Conservation (phyloP, 2,797 vertebrate genomes). For the Typhlichthys eigenmanni region DNA sequence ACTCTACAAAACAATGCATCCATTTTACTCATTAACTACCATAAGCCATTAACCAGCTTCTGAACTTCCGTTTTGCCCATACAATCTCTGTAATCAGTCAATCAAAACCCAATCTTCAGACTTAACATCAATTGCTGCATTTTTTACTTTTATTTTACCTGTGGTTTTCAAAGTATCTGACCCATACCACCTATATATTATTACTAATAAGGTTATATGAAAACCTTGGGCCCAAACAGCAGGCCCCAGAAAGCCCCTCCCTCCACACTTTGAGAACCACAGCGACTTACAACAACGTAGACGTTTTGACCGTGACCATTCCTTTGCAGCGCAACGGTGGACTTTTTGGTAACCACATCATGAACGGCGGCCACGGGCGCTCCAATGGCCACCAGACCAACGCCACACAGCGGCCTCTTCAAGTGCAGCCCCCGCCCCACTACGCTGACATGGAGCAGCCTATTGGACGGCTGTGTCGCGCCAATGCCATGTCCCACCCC, state of each 20-base stretch:
- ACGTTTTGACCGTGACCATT: constrained; percentile 68
- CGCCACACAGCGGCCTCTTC: constrained; percentile 94
- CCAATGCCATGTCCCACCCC: constrained; percentile 76
- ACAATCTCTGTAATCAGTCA: constrained; percentile 42
- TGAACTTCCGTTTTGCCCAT: constrained; percentile 70
- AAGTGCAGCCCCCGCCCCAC: constrained; percentile 87
- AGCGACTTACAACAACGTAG: no score
- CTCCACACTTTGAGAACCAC: background rate
- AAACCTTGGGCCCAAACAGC: constrained; percentile 2
- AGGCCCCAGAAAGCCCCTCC: background rate
- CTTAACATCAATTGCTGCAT: constrained; percentile 63
- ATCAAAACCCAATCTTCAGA: constrained; percentile 43
- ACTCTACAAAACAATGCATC: constrained; percentile 43
- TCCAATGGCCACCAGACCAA: constrained; percentile 93
- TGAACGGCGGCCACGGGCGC: constrained; percentile 90
- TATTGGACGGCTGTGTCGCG: constrained; percentile 77
- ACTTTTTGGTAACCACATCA: constrained; percentile 94
- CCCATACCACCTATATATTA: background rate
- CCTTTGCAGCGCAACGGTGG: constrained; percentile 93
- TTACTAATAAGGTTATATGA: constrained; percentile 9
- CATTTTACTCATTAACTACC: constrained; percentile 59
- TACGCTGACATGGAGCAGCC: constrained; percentile 89
- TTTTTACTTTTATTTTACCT: background rate
- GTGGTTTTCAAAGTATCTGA: no score
- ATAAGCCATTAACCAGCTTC: constrained; percentile 73